Percentiles rank a stretch among this genome's conserved stretches.
Evolutionary conservation across 2,797 vertebrate species (phyloP).

Genomic region (Amniataba percoides): DNA sequence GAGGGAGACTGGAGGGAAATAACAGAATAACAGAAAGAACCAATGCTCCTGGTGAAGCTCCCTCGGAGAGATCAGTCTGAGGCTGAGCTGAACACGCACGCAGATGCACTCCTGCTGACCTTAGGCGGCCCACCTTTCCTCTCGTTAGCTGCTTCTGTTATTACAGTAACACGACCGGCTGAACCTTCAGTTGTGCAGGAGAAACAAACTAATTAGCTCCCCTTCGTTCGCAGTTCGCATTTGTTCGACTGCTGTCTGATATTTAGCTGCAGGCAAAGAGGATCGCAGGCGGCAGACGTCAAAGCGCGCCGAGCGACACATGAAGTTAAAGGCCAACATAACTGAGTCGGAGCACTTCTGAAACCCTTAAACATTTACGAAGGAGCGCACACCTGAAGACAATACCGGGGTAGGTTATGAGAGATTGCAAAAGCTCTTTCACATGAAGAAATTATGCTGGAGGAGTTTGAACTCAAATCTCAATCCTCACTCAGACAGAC

Average conservation of each 20-base stretch:
- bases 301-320: too few species aligned
- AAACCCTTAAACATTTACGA: too few species aligned
- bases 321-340: neutral
- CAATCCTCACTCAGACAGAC: neutral
- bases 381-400: too few species aligned
- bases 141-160: neutral
- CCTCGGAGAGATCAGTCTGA: conserved; percentile 7
- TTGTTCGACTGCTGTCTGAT: too few species aligned
- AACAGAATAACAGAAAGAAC: neutral
- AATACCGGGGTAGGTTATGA: neutral
- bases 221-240: too few species aligned
- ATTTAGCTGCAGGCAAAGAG: too few species aligned
- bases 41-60: neutral
- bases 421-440: neutral
- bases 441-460: neutral
- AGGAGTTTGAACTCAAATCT: neutral
- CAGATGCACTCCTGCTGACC: neutral
- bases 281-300: too few species aligned
- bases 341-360: too few species aligned
- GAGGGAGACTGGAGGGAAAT: neutral
- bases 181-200: too few species aligned
- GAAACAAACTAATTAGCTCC: too few species aligned
- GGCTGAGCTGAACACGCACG: neutral
- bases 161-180: too few species aligned
- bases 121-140: neutral